phyloP scores from a whole-genome alignment of 2,113 vertebrate species.

The Notiomystis cincta region DNA sequence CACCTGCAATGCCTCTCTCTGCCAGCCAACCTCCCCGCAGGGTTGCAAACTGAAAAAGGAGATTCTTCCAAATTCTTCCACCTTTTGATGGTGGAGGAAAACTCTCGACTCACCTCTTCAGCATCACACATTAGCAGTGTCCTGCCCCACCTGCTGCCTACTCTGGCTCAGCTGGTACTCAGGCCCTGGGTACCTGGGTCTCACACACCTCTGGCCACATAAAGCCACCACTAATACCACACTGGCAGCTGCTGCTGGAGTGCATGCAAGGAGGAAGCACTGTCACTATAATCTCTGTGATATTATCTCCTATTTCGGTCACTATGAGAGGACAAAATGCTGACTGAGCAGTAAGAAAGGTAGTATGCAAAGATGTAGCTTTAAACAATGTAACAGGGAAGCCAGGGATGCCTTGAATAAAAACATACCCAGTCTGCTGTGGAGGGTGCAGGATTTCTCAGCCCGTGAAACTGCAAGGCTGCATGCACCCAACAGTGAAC shows the following conservation, averaged over 20 bases:
- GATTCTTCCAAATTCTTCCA: background rate
- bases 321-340: background rate
- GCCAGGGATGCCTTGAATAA: background rate
- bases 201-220: background rate
- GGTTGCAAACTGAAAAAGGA: background rate
- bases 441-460: background rate
- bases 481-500: background rate
- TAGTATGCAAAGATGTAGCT: background rate
- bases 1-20: background rate
- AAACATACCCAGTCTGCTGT: rapidly evolving
- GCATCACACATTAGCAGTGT: rapidly evolving
- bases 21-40: background rate
- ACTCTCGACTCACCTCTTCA: background rate
- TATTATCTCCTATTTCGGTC: rapidly evolving
- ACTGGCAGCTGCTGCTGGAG: background rate
- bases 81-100: background rate
- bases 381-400: background rate
- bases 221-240: background rate
- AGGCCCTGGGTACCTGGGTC: background rate
- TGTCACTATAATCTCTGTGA: background rate
- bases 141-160: background rate
- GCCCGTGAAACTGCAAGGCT: background rate
- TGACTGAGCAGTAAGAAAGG: background rate
- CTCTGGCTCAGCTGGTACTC: background rate
- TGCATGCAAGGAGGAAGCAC: background rate